Evolutionary conservation across 2,113 vertebrate species (phyloP).

Genomic region (Odobenus rosmarus): DNA sequence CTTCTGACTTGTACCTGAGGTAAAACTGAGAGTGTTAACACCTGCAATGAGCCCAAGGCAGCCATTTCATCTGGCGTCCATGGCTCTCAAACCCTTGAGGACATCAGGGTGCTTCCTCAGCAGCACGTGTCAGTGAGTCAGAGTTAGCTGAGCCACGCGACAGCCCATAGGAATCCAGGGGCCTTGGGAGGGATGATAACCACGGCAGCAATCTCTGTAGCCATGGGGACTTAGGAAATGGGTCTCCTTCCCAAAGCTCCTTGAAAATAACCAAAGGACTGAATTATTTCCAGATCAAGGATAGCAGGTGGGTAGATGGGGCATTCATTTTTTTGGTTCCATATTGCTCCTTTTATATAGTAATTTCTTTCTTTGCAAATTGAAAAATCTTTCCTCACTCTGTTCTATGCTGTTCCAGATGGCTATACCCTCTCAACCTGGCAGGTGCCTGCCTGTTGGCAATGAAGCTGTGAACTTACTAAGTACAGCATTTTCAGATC

Average conservation of each 20-base stretch:
- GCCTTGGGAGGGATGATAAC: neutral
- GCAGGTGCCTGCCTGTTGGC: slow-evolving; percentile 66
- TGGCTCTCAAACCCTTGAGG: neutral
- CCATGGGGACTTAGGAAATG: slow-evolving; percentile 59
- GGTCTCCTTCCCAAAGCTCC: slow-evolving; percentile 53
- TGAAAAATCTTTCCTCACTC: slow-evolving; percentile 59
- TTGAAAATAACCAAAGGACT: slow-evolving; percentile 67
- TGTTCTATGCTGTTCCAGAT: slow-evolving; percentile 68
- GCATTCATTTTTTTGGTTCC: slow-evolving; percentile 56
- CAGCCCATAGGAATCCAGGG: slow-evolving; percentile 34
- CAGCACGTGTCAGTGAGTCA: slow-evolving; percentile 42
- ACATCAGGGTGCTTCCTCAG: slow-evolving; percentile 29
- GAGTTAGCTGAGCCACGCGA: slow-evolving; percentile 1
- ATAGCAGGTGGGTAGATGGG: slow-evolving; percentile 54
- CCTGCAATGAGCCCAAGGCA: neutral
- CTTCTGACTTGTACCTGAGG: neutral
- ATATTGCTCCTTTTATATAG: slow-evolving; percentile 63
- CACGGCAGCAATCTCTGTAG: slow-evolving; percentile 44
- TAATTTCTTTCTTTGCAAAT: slow-evolving; percentile 74
- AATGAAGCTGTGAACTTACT: slow-evolving; percentile 59
- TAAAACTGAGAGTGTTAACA: slow-evolving; percentile 43
- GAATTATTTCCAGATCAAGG: slow-evolving; percentile 68
- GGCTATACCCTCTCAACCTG: slow-evolving; percentile 61
- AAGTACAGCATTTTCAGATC: slow-evolving; percentile 54
- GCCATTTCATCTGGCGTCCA: slow-evolving; percentile 18